phyloP scores from a whole-genome alignment of 2,113 vertebrate genomes.

The Lepus americanus region DNA sequence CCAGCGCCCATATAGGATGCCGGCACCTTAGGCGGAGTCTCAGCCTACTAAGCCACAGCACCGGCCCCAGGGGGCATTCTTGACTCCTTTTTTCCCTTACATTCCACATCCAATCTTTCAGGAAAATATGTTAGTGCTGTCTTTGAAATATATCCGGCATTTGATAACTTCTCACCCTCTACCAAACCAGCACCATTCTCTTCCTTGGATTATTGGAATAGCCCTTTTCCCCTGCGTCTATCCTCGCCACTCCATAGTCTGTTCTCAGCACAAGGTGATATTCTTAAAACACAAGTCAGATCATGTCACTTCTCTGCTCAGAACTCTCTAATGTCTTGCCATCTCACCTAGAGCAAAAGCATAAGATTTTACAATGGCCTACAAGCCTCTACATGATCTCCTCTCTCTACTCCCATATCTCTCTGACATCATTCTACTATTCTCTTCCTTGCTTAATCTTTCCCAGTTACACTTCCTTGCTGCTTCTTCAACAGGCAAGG shows the following conservation, averaged over 20 bases:
- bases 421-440: constrained; percentile 13
- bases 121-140: constrained; percentile 6
- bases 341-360: constrained; percentile 54
- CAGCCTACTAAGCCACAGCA: too few species aligned
- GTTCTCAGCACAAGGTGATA: neutral
- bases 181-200: neutral
- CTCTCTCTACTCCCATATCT: neutral
- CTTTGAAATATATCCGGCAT: constrained; percentile 40
- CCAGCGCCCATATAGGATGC: too few species aligned
- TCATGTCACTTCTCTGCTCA: constrained; percentile 32
- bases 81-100: neutral
- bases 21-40: too few species aligned
- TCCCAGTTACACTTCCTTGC: neutral
- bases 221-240: constrained; percentile 10
- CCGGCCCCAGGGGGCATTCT: neutral
- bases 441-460: neutral
- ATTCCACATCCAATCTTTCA: constrained; percentile 23
- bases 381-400: constrained; percentile 42
- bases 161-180: neutral
- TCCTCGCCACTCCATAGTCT: neutral
- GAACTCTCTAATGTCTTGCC: constrained; percentile 47
- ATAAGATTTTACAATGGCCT: constrained; percentile 22
- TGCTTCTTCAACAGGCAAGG: neutral
- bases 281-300: constrained; percentile 54
- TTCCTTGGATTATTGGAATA: neutral